Conservation (phyloP, 2,888 invertebrate genomes). For the Gymnocheta viridis region DNA sequence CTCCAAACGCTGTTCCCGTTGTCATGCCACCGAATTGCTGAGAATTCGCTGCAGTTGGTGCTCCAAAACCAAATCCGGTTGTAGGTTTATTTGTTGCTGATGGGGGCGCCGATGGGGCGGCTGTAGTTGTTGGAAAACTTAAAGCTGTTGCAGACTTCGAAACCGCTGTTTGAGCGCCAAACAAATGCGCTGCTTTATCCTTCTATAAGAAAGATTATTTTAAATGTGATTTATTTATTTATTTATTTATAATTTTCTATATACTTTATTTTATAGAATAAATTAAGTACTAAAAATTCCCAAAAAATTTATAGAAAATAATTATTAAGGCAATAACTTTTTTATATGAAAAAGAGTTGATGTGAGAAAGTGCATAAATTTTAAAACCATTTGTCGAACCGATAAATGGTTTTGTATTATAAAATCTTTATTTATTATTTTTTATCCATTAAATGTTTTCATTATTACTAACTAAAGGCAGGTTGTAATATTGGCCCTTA, state of each 20-base stretch:
- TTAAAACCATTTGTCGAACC: too few species aligned
- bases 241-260: not conserved
- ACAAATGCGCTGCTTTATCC: conserved; percentile 72
- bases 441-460: too few species aligned
- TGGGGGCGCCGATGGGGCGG: not conserved
- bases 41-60: conserved; percentile 50
- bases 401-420: too few species aligned
- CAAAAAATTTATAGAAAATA: too few species aligned
- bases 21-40: conserved; percentile 66
- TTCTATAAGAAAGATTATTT: conserved; percentile 69
- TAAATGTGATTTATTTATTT: not conserved
- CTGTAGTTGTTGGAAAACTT: conserved; percentile 12
- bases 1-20: conserved; percentile 34
- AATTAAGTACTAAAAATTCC: too few species aligned
- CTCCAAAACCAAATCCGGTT: conserved; percentile 66
- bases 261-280: not conserved
- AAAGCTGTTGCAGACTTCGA: conserved; percentile 47
- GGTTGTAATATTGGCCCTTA: too few species aligned
- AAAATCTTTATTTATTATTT: too few species aligned
- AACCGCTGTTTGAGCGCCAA: conserved; percentile 48
- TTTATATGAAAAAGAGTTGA: too few species aligned
- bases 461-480: too few species aligned
- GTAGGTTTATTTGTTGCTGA: conserved; percentile 66
- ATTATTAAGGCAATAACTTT: too few species aligned
- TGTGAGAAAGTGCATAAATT: too few species aligned